phyloP scores from a whole-genome alignment of 2,888 invertebrate genomes.

The Folsomia candida region DNA sequence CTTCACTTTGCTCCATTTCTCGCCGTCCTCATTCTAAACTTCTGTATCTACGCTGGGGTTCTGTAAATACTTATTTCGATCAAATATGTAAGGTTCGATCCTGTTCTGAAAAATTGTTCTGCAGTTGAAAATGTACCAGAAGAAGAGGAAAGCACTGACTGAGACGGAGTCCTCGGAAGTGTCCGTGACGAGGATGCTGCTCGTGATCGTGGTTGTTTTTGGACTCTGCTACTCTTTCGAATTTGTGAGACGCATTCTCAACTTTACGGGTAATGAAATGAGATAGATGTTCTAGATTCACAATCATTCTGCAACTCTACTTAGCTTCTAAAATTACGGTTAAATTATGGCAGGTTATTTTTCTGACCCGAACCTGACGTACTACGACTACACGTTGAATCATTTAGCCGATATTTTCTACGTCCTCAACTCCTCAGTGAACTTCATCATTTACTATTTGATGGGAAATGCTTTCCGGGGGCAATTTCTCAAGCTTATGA shows the following conservation, averaged over 20 bases:
- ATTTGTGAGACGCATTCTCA: constrained; percentile 28
- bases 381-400: constrained; percentile 36
- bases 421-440: constrained; percentile 27
- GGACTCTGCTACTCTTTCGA: constrained; percentile 41
- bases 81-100: not conserved
- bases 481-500: constrained; percentile 12
- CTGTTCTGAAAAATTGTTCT: not conserved
- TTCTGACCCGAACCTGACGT: constrained; percentile 9
- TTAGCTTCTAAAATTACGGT: no score
- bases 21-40: constrained; percentile 23
- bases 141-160: constrained; percentile 15
- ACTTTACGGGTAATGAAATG: constrained; percentile 3
- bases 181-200: constrained; percentile 31
- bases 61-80: no score
- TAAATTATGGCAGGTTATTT: constrained; percentile 16
- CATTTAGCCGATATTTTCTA: constrained; percentile 24
- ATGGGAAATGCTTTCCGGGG: constrained; percentile 13
- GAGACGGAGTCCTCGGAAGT: constrained; percentile 1
- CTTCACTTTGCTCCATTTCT: constrained; percentile 35
- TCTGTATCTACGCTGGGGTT: constrained; percentile 26
- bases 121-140: constrained; percentile 16
- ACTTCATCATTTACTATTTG: constrained; percentile 30
- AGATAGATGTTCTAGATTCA: no score
- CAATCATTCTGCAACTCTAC: no score
- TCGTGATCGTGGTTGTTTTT: constrained; percentile 30